Base-by-base conservation (phyloP, 2,888 invertebrate species). In the Drosophila anomelani region DNA sequence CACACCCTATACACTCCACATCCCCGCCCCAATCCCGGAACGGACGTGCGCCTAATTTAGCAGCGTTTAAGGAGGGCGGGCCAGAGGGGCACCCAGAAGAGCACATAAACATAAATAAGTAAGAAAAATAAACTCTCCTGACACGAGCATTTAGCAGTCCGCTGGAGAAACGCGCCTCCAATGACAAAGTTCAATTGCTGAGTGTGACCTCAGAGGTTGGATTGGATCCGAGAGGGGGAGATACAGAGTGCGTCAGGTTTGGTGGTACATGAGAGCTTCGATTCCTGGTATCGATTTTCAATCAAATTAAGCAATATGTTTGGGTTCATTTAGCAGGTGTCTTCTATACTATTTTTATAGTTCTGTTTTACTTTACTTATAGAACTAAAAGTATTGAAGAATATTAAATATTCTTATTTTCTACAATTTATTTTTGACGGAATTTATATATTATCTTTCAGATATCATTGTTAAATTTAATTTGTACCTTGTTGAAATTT, bases 61-160 rank as follows among this genome's bases (percentile, higher is more conserved):
- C 75, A 76, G 54, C 75, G 88, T 66, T 44, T 49, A 61, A 53
- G 55, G 53, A 61, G 60, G 49, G 34, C 34, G 47, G 47, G 5
- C 10, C 26, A 9, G 34, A 34, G 32, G 51, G 34, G 34, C 34
- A 20, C 63, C 70, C 78, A 20, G 23, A 13, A 43, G 57, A 43
- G 56, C 72, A 76, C 63, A 71, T 76, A 83, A 84, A 88, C 89
- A 89, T 85, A 88, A 85, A 89, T 85, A 85, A 85, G 71, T 78
- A 81, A 89, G 82, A 77, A 73, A 76, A 85, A 87, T 85, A 87
- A 85, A 89, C 82, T 85, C 80, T 74, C 82, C 71, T 78, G 87
- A 85, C 84, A 84, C 74, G 81, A 62, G 79, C 84, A 81, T 86
- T 83, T 84, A 81, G 78, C 76, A 78, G 55, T 64, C 59, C 53